Evolutionary conservation across 2,797 vertebrate species (phyloP), one percentile per base, ranked within the genome.

Genomic region (Sebastes glaucus): DNA sequence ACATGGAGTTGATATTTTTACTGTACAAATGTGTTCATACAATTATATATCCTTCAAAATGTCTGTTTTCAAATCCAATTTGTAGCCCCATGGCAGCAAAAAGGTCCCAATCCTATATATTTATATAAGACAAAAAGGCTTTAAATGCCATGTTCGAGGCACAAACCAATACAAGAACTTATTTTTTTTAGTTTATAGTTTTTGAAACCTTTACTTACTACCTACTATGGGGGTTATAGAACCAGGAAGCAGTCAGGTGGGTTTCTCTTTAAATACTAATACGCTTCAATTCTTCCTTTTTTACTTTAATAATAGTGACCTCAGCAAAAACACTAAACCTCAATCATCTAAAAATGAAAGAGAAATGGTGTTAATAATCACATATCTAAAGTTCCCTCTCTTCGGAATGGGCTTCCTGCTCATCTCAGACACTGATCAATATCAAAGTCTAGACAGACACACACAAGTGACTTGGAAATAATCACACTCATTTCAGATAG

Each of bases 401-500:
- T 60, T 55, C 18, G 1, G 57, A 13, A 20, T 38, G 2, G 33
- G 6, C n/a, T 30, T 52, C 25, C 33, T 75, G 23, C 53, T 67
- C 9, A 27, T 25, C 56, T 53, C n/a, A 66, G 33, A 80, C n/a
- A 61, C 53, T 11, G 11, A 74, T 80, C 28, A 61, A 66, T 33
- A 83, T 27, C 20, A 10, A n/a, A 23, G 5, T 74, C 55, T 28
- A 25, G 57, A 72, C 25, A 49, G 28, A 64, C 25, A 76, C 1
- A 20, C 18, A 61, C 4, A 67, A 71, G 7, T 18, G 4, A 64
- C 64, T 6, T 30, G 5, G 53, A 93, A 93, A 91, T 79, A 79
- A 91, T 32, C 53, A 90, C 87, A 88, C 81, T 84, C 80, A 68
- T 84, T 84, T 87, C 82, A 92, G 77, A 85, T 93, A 92, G 90